A percentile compares a stretch with the other conserved stretches of the same genome.
phyloP scores from a whole-genome alignment of 2,888 invertebrate species.

The Maniola hyperantus region DNA sequence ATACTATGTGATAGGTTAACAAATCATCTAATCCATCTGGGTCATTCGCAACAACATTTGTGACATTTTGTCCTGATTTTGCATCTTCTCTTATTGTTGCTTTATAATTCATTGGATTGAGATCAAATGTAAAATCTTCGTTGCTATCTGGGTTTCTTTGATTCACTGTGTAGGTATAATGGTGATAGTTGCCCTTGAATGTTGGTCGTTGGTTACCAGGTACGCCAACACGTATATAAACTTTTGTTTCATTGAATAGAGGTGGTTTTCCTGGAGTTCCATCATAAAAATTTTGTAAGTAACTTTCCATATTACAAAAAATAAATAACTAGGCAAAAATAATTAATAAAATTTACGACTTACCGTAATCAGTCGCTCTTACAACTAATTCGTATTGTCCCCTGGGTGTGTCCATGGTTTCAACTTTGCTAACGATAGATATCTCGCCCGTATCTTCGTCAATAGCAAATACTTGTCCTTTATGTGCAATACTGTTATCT shows the following conservation, averaged over 20 bases:
- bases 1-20: conserved; percentile 86
- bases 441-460: conserved; percentile 88
- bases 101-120: conserved; percentile 87
- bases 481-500: conserved; percentile 86
- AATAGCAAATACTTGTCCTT: conserved; percentile 85
- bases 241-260: conserved; percentile 84
- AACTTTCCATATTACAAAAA: background rate
- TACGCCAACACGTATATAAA: conserved; percentile 89
- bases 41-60: conserved; percentile 88
- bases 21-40: conserved; percentile 89
- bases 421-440: conserved; percentile 83
- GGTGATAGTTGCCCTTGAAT: conserved; percentile 88
- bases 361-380: conserved; percentile 88
- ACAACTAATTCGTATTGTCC: conserved; percentile 88
- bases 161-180: conserved; percentile 71
- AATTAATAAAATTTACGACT: conserved; percentile 24
- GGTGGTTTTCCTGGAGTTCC: conserved; percentile 81
- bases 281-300: background rate
- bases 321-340: background rate
- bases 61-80: conserved; percentile 85
- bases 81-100: conserved; percentile 88
- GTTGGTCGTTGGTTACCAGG: conserved; percentile 91
- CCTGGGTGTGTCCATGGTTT: conserved; percentile 88
- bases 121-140: conserved; percentile 74
- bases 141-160: conserved; percentile 60